Percentiles rank a stretch among this genome's conserved stretches.
Conservation (phyloP, 53 echinoderm and acorn worm species). For the Echinometra lucunter region DNA sequence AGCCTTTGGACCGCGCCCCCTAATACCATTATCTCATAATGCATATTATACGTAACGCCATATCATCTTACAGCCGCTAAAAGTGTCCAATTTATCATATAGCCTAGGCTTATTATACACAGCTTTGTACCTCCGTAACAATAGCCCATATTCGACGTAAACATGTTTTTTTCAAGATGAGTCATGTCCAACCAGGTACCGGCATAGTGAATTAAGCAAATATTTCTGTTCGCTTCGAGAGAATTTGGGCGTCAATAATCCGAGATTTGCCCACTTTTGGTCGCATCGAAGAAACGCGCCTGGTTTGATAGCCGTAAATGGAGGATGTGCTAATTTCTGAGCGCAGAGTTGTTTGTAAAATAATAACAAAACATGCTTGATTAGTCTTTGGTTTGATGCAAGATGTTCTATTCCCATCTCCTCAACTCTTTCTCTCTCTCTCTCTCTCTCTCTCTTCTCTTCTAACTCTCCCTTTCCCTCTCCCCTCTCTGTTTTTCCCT, state of each 20-base stretch:
- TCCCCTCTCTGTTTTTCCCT: neutral
- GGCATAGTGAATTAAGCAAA: neutral
- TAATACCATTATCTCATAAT: slow-evolving; percentile 10
- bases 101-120: slow-evolving; percentile 1
- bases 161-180: slow-evolving; percentile 4
- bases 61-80: neutral
- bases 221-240: neutral
- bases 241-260: neutral
- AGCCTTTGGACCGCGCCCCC: neutral
- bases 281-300: neutral
- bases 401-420: neutral
- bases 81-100: slow-evolving; percentile 27
- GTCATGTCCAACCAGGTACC: neutral
- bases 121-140: neutral
- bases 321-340: neutral
- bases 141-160: neutral
- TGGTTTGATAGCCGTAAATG: neutral
- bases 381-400: too few species aligned
- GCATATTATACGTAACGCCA: slow-evolving; percentile 1
- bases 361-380: too few species aligned
- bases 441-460: neutral
- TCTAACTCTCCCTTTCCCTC: neutral
- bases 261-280: neutral
- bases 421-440: neutral
- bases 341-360: neutral